These are phyloP conservation scores for Loripinus fragilis DNA, from an alignment of 2,888 invertebrate genomes.

Conservation along the genomic window DNA sequence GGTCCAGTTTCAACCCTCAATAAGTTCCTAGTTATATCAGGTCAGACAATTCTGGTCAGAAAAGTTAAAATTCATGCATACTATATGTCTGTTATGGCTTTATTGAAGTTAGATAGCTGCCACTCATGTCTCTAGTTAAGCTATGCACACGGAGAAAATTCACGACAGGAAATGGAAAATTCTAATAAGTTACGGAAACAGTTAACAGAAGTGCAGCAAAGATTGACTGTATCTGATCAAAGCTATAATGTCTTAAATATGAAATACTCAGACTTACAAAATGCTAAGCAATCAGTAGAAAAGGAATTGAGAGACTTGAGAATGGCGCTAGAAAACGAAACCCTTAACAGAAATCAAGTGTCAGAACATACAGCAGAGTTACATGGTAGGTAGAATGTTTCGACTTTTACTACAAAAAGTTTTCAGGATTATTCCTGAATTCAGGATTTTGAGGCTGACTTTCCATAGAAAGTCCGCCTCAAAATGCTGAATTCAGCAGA, in stretches of 20 bases:
- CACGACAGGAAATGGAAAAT: slow-evolving; percentile 92
- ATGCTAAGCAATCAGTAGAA: slow-evolving; percentile 88
- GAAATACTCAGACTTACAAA: slow-evolving; percentile 73
- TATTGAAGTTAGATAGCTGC: no score
- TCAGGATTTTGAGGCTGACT: no score
- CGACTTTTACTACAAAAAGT: no score
- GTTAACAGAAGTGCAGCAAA: slow-evolving; percentile 89
- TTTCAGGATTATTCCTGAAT: no score
- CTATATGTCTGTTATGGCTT: no score
- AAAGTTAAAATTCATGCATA: no score
- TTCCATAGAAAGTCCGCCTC: no score
- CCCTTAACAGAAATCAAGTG: slow-evolving; percentile 91
- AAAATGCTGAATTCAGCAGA: no score
- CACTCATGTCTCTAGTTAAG: no score
- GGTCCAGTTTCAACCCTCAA: no score
- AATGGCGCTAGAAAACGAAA: slow-evolving; percentile 92
- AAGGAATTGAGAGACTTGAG: slow-evolving; percentile 90
- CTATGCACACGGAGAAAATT: slow-evolving; percentile 94
- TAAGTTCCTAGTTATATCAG: no score
- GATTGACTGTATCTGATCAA: slow-evolving; percentile 71
- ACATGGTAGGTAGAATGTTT: slow-evolving; percentile 86
- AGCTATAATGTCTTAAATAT: slow-evolving; percentile 75
- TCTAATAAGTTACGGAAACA: slow-evolving; percentile 89
- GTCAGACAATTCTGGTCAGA: no score
- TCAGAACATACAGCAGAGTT: slow-evolving; percentile 89